phyloP scores from a whole-genome alignment of 2,888 invertebrate species.

The Mylabris sibirica region DNA sequence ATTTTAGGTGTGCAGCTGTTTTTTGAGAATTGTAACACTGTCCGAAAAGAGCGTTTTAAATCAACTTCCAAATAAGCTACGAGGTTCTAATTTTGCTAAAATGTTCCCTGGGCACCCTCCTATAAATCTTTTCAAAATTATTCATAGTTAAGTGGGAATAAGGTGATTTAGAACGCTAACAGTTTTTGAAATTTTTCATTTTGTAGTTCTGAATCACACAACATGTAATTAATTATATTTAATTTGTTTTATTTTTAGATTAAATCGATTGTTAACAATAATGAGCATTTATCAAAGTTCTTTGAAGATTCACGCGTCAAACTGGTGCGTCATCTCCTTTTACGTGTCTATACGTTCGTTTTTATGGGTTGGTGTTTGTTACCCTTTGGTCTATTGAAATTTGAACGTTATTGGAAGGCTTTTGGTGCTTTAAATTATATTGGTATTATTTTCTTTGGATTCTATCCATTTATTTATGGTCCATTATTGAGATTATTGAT shows the following conservation, averaged over 20 bases:
- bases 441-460: slow-evolving; percentile 72
- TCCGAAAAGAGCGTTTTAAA: no score
- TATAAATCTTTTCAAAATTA: no score
- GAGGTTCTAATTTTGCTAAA: no score
- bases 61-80: no score
- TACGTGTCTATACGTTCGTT: slow-evolving; percentile 77
- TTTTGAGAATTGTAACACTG: no score
- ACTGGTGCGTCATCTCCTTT: slow-evolving; percentile 65
- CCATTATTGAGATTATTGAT: slow-evolving; percentile 50
- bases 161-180: no score
- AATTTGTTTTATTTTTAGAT: slow-evolving; percentile 60
- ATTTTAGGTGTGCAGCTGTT: no score
- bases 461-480: slow-evolving; percentile 70
- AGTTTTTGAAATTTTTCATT: no score
- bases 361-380: slow-evolving; percentile 86
- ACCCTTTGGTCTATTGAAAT: slow-evolving; percentile 77
- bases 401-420: slow-evolving; percentile 72
- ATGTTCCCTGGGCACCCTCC: no score
- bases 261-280: slow-evolving; percentile 65
- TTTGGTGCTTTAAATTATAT: slow-evolving; percentile 72
- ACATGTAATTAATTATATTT: no score
- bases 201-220: no score
- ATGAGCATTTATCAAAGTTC: slow-evolving; percentile 62
- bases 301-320: slow-evolving; percentile 60
- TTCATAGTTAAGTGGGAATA: no score